Percentiles rank a stretch among this genome's conserved stretches.
Conservation (phyloP, 2,797 vertebrate genomes). For the Takifugu rubripes region DNA sequence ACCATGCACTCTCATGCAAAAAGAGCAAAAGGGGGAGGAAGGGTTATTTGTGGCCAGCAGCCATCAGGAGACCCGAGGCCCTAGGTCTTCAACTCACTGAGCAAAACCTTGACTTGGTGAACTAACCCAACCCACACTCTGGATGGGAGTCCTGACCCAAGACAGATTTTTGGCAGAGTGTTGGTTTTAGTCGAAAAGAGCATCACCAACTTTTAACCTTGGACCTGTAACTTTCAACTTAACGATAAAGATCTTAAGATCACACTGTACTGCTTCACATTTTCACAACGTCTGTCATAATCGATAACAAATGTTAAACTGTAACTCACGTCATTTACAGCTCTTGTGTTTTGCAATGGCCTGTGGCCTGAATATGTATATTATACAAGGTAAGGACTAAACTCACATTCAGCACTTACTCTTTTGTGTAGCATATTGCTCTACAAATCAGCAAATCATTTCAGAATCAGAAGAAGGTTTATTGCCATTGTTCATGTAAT, state of each 20-base stretch:
- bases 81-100: constrained; percentile 62
- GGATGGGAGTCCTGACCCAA: constrained; percentile 66
- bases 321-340: too few relatives aligned
- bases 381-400: too few relatives aligned
- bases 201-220: constrained; percentile 68
- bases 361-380: too few relatives aligned
- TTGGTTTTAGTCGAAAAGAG: constrained; percentile 55
- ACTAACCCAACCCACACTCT: constrained; percentile 69
- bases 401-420: too few relatives aligned
- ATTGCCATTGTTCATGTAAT: too few relatives aligned
- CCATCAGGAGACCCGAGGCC: constrained; percentile 67
- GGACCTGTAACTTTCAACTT: constrained; percentile 59
- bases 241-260: constrained; percentile 64
- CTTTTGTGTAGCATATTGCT: too few relatives aligned
- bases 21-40: constrained; percentile 35
- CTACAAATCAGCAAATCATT: too few relatives aligned
- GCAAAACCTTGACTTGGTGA: constrained; percentile 69
- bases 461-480: too few relatives aligned
- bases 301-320: constrained; percentile 50
- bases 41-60: constrained; percentile 61
- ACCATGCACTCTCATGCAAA: constrained; percentile 31
- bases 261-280: constrained; percentile 55
- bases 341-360: too few relatives aligned
- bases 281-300: constrained; percentile 63
- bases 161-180: constrained; percentile 69